Percentiles rank a stretch among this genome's conserved stretches.
Evolutionary conservation across 2,797 vertebrate species (phyloP).

Genomic region (Garrulus glandarius): DNA sequence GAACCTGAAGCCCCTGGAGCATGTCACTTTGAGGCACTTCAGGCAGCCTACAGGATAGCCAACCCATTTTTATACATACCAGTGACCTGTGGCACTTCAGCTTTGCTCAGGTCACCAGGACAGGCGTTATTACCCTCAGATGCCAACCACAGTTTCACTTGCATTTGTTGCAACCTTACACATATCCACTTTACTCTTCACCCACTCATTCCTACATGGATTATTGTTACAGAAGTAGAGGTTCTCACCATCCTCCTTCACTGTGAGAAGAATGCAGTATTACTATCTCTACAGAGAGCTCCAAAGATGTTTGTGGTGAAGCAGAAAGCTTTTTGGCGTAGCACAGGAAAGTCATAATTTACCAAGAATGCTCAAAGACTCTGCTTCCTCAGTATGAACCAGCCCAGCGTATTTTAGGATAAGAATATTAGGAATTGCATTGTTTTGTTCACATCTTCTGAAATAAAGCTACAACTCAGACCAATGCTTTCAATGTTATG

Average conservation of each 20-base stretch:
- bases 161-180: background rate
- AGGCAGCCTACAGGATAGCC: background rate
- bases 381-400: background rate
- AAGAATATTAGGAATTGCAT: background rate
- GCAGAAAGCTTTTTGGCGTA: background rate
- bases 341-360: background rate
- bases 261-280: background rate
- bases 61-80: background rate
- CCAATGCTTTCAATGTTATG: background rate
- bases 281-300: background rate
- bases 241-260: background rate
- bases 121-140: background rate
- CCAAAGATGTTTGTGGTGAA: background rate
- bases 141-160: background rate
- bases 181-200: accelerated
- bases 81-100: background rate
- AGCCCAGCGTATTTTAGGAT: background rate
- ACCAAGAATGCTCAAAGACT: background rate
- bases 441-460: background rate
- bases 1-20: background rate
- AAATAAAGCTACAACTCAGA: background rate
- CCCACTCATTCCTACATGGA: background rate
- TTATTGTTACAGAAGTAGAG: background rate
- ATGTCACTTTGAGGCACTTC: background rate
- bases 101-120: background rate